A percentile compares a stretch with the other conserved stretches of the same genome.
Conservation (phyloP, 1,140 invertebrate species). For the Drosophila seguyi region DNA sequence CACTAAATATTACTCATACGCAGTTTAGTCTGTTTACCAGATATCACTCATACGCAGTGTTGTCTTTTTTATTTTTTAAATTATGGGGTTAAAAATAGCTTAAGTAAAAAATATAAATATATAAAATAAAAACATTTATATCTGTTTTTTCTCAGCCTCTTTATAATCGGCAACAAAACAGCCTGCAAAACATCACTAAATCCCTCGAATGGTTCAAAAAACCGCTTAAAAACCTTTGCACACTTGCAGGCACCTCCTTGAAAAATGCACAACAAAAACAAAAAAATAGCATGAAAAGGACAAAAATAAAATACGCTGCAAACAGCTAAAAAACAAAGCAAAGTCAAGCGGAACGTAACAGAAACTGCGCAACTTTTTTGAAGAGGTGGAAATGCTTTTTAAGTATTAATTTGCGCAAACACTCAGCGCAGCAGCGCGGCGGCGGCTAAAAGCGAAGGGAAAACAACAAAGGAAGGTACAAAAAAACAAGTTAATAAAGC, state of each 20-base stretch:
- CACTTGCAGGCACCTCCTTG: conserved; percentile 40
- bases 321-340: conserved; percentile 53
- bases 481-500: conserved; percentile 74
- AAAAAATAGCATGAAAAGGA: conserved; percentile 6
- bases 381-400: conserved; percentile 71
- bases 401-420: conserved; percentile 79
- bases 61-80: not conserved
- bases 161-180: conserved; percentile 1
- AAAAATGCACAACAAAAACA: conserved; percentile 10
- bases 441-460: conserved; percentile 33
- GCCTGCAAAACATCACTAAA: conserved; percentile 11
- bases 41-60: conserved; percentile 8
- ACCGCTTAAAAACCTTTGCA: conserved; percentile 50
- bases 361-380: conserved; percentile 59
- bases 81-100: too few species aligned
- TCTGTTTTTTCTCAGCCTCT: not conserved
- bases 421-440: conserved; percentile 44
- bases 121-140: fast-evolving
- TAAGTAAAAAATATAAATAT: too few species aligned
- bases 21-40: not conserved
- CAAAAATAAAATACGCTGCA: conserved; percentile 34
- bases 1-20: conserved; percentile 1
- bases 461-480: conserved; percentile 13
- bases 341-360: conserved; percentile 52
- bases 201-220: conserved; percentile 21